Base-by-base conservation (phyloP, 1,140 invertebrate species). In the Parapsyche elsis region DNA sequence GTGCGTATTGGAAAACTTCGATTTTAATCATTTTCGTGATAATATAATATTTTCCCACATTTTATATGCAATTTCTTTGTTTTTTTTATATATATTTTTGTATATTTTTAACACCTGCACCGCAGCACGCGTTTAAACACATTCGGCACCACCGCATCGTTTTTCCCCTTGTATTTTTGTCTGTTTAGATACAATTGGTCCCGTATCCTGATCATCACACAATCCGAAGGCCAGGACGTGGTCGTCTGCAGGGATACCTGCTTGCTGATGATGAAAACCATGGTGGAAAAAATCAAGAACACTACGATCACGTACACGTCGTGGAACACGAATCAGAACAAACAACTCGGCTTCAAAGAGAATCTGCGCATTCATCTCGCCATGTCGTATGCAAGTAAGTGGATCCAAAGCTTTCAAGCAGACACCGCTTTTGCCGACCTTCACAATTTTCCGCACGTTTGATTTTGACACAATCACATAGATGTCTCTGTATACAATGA, bases 131-230 rank as follows among this genome's bases (percentile, higher is more conserved):
- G 2, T 77, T 44, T 2, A 38, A 44, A n/a, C 38, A 71, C 77
- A 61, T 59, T 76, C 61, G 57, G 1, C 16, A 14, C 16, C 10
- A 53, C 49, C 12, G 12, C 16, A 16, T 44, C 10, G 38, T 70
- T 78, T 78, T 78, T 71, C 16, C 64, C 64, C 81, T 86, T 86
- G n/a, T 12, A 86, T 53, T 2, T 53, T 53, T 16, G 10, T 53
- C 16, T 87, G 88, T 90, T 85, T 87, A 94, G 93, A 74, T 92
- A 91, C 85, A 83, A 90, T 9, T 95, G 94, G 94, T 87, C 86
- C 59, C 93, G 92, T 85, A 89, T 94, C 0, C 90, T 93, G 61
- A 86, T 95, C 49, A 88, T 95, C 84, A 95, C 93, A 84, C 92
- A 95, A 81, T 92, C 92, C 0, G 89, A 92, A 46, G 93, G 92